A percentile compares a stretch with the other conserved stretches of the same genome.
Conservation (phyloP, 2,797 vertebrate species). For the Tokudaia tokunoshimensis region DNA sequence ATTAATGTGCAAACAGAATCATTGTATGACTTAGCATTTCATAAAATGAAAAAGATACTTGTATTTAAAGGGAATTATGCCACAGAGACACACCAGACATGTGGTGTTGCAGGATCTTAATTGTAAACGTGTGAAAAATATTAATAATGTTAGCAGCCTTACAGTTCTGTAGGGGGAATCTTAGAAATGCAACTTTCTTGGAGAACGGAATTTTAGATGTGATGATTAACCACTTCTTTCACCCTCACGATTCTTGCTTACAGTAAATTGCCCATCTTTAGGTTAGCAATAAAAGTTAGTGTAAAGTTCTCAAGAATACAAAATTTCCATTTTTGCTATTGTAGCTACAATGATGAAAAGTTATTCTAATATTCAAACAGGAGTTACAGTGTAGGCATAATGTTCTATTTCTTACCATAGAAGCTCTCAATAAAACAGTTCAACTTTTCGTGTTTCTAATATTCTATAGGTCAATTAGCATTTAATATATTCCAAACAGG, state of each 20-base stretch:
- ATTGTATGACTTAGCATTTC: slow-evolving; percentile 74
- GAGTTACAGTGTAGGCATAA: neutral
- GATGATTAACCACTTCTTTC: neutral
- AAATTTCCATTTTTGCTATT: slow-evolving; percentile 49
- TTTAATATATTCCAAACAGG: slow-evolving; percentile 27
- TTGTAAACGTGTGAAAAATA: slow-evolving; percentile 59
- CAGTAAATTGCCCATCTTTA: neutral
- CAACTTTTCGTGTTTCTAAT: neutral
- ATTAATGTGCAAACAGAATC: slow-evolving; percentile 74
- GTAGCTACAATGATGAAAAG: neutral
- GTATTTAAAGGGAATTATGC: slow-evolving; percentile 72
- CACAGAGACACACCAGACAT: slow-evolving; percentile 70
- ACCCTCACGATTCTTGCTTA: neutral
- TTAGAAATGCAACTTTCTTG: slow-evolving; percentile 35
- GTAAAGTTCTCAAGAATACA: slow-evolving; percentile 19
- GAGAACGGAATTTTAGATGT: neutral
- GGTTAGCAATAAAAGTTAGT: neutral
- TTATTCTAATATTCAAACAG: slow-evolving; percentile 22
- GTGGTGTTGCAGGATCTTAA: slow-evolving; percentile 76
- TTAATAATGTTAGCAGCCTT: slow-evolving; percentile 50
- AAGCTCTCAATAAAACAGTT: slow-evolving; percentile 18
- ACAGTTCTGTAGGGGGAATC: slow-evolving; percentile 14
- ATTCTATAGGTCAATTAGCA: neutral
- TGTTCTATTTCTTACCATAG: neutral
- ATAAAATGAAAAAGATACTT: slow-evolving; percentile 69